Base-by-base conservation (phyloP, 2,797 vertebrate genomes). In the Pachyuromys duprasi region DNA sequence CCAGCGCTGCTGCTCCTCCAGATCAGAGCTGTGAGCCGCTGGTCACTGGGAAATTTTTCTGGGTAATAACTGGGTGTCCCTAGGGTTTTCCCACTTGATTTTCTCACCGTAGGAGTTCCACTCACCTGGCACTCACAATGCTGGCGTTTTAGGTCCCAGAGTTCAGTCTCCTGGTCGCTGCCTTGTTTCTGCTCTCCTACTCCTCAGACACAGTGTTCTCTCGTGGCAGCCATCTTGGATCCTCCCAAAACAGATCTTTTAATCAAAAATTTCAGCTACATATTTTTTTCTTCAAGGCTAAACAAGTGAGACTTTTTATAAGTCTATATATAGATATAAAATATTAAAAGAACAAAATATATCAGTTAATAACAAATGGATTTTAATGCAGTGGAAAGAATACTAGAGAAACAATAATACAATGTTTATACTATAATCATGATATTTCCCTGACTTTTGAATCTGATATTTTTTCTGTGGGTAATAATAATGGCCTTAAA, bases 361-460 rank as follows among this genome's bases (percentile, higher is more conserved):
- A 89, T 91, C 57, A 91, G 70, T 65, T 49, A 49, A 49, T 9
- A 49, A 49, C 33, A 89, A 22, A 78, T 95, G 5, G 86, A 83
- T 49, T 82, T 94, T 83, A 69, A 86, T 74, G 49, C 12, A 49
- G 24, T 75, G 28, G 62, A 90, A 97, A 67, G 5, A 82, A 93
- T 93, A 86, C 22, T 86, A 95, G 55, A 79, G 70, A 31, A 75
- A 39, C 8, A 89, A 69, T 70, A 90, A 92, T 78, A 63, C 24
- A 86, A 84, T 81, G 69, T 89, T n/a, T 86, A 1, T 42, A 62
- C 62, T 78, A 15, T 31, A 55, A 42, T 62, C 13, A 87, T 78
- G 57, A 69, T 72, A 95, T 91, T 96, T 84, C 17, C 69, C 18
- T 93, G 83, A 93, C 57, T 53, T 96, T 92, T 53, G 79, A 78